Conservation (phyloP, 2,888 invertebrate genomes). For the Elysia crispata region DNA sequence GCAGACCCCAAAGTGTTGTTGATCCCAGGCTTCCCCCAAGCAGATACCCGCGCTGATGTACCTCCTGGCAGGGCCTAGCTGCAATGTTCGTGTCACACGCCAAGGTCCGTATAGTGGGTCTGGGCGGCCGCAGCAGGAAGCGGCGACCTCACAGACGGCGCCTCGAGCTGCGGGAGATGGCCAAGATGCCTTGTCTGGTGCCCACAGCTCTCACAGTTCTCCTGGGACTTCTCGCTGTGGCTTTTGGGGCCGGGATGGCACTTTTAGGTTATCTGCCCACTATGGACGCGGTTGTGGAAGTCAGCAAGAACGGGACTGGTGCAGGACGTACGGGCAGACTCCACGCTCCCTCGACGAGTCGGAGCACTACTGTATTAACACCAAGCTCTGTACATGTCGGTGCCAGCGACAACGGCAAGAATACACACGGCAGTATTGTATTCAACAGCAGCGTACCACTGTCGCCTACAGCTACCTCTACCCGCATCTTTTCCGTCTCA, state of each 20-base stretch:
- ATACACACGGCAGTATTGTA: too few relatives aligned
- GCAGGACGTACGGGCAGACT: too few relatives aligned
- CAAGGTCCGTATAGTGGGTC: conserved; percentile 51
- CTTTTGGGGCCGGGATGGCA: conserved; percentile 62
- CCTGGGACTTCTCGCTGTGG: conserved; percentile 48
- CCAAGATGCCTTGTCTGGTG: conserved; percentile 51
- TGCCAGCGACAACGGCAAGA: too few relatives aligned
- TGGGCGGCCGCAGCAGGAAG: conserved; percentile 39
- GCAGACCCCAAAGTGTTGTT: not conserved
- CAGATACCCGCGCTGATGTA: not conserved
- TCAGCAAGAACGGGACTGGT: too few relatives aligned
- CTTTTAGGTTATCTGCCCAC: conserved; percentile 62
- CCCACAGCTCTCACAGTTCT: conserved; percentile 46
- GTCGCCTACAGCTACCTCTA: too few relatives aligned
- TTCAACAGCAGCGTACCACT: too few relatives aligned
- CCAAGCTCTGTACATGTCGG: too few relatives aligned
- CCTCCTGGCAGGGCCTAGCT: not conserved
- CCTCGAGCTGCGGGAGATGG: conserved; percentile 45
- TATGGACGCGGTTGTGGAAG: not conserved
- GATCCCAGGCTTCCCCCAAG: not conserved
- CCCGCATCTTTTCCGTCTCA: too few relatives aligned
- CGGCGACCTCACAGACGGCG: conserved; percentile 40
- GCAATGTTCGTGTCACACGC: conserved; percentile 53
- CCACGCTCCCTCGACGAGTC: too few relatives aligned
- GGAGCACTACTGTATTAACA: too few relatives aligned